Conservation (phyloP, 2,888 invertebrate species). For the Therioaphis trifolii region DNA sequence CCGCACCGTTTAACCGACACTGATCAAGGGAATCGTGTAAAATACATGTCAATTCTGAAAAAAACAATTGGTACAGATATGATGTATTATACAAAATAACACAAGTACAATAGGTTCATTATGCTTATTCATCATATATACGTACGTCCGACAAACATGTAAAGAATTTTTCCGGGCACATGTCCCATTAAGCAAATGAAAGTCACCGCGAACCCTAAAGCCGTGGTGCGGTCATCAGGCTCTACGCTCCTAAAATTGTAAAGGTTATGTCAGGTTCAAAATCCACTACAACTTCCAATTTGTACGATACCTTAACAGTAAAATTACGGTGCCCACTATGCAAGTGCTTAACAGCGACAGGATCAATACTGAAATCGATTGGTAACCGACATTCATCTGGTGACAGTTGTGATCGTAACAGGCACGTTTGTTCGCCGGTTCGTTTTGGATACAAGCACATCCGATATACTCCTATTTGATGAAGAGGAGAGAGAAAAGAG, state of each 20-base stretch:
- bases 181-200: constrained; percentile 73
- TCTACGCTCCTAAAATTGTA: constrained; percentile 70
- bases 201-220: constrained; percentile 73
- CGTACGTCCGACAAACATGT: constrained; percentile 73
- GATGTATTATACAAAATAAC: neutral
- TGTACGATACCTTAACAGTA: constrained; percentile 56
- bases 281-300: too few species aligned
- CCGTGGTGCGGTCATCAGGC: constrained; percentile 74
- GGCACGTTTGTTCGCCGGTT: constrained; percentile 72
- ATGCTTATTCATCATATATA: constrained; percentile 31
- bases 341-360: constrained; percentile 48
- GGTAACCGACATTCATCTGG: constrained; percentile 68
- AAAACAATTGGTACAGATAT: neutral
- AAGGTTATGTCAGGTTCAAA: neutral
- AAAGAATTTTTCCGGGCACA: constrained; percentile 75
- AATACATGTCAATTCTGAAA: constrained; percentile 46
- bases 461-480: constrained; percentile 70
- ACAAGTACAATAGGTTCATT: neutral
- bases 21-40: constrained; percentile 36
- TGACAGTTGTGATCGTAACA: constrained; percentile 70
- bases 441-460: constrained; percentile 72
- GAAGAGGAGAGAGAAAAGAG: too few species aligned
- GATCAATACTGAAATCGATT: constrained; percentile 69
- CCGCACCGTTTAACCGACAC: constrained; percentile 50
- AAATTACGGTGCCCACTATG: constrained; percentile 45